A percentile compares a stretch with the other conserved stretches of the same genome.
phyloP scores from a whole-genome alignment of 2,888 invertebrate species.

The Orthosia gracilis region DNA sequence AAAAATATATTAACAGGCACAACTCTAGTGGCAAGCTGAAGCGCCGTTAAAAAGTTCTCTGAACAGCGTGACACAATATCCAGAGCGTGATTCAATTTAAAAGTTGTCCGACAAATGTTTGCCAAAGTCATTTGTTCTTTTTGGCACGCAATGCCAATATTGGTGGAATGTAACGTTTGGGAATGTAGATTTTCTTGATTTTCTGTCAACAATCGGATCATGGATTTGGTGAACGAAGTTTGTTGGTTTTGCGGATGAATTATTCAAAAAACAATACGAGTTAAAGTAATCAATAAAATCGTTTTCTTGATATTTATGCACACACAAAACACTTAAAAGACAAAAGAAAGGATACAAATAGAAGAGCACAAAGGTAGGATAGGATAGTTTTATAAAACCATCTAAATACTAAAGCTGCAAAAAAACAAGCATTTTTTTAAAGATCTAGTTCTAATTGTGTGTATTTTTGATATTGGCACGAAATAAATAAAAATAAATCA shows the following conservation, averaged over 20 bases:
- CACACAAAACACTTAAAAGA: too few species aligned
- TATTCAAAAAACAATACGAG: neutral
- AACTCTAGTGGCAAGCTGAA: conserved; percentile 17
- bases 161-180: conserved; percentile 23
- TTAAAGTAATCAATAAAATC: neutral
- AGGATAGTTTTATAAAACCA: too few species aligned
- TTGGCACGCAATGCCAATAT: conserved; percentile 31
- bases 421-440: too few species aligned
- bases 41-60: conserved; percentile 34
- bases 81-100: conserved; percentile 58
- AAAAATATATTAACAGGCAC: conserved; percentile 29
- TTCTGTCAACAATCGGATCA: conserved; percentile 9
- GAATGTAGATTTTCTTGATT: conserved; percentile 21
- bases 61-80: conserved; percentile 41
- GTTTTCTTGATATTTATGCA: too few species aligned
- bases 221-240: neutral
- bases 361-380: too few species aligned
- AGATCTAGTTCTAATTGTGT: too few species aligned
- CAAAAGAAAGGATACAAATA: too few species aligned
- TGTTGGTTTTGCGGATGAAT: neutral
- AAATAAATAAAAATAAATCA: too few species aligned
- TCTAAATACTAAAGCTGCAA: too few species aligned
- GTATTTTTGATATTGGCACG: neutral
- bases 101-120: conserved; percentile 48
- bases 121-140: conserved; percentile 35